Evolutionary conservation across 2,888 invertebrate genomes (phyloP).

Genomic region (Apotomis turbidana): DNA sequence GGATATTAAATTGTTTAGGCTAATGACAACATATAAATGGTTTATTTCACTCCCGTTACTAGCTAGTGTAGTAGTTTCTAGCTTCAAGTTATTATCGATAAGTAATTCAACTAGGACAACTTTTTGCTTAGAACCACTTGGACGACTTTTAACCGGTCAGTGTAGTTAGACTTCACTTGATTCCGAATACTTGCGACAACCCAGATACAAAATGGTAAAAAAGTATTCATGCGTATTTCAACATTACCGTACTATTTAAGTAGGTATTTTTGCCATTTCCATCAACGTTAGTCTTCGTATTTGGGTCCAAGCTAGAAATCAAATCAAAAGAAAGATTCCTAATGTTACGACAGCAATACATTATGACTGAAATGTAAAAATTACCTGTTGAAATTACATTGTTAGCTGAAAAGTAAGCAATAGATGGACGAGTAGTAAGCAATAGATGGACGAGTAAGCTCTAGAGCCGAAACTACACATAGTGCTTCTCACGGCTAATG

Average conservation of each 20-base stretch:
- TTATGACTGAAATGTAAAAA: no score
- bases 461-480: no score
- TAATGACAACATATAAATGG: background rate
- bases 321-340: conserved; percentile 3
- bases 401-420: no score
- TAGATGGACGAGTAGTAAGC: no score
- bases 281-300: conserved; percentile 30
- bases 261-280: conserved; percentile 11
- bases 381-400: no score
- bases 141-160: conserved; percentile 63
- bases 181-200: conserved; percentile 44
- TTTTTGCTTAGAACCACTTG: conserved; percentile 62
- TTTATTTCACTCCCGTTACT: conserved; percentile 48
- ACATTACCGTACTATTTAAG: conserved; percentile 14
- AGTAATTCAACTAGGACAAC: conserved; percentile 61
- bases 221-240: conserved; percentile 22
- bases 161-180: conserved; percentile 47
- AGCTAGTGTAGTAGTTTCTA: conserved; percentile 65
- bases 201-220: conserved; percentile 37
- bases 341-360: background rate
- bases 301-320: conserved; percentile 14
- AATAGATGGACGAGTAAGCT: no score
- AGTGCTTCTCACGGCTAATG: no score
- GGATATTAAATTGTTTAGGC: no score
- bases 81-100: conserved; percentile 59